Evolutionary conservation across 2,113 vertebrate species (phyloP).

Genomic region (Daboia siamensis): DNA sequence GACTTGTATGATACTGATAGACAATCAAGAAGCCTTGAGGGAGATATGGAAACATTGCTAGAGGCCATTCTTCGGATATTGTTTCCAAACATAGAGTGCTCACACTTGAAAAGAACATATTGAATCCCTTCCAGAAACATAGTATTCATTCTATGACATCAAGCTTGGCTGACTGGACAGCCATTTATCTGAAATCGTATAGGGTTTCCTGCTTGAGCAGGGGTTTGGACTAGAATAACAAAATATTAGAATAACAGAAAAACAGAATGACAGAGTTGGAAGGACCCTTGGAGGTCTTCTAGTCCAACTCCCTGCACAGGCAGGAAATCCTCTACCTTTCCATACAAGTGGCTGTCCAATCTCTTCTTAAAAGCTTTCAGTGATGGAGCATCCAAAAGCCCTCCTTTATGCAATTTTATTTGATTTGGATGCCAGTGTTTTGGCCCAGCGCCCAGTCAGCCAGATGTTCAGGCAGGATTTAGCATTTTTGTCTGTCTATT

Average conservation of each 20-base stretch:
- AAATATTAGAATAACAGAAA: no score
- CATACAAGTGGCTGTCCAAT: neutral
- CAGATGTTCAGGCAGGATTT: no score
- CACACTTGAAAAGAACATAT: neutral
- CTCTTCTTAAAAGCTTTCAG: neutral
- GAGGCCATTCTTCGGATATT: neutral
- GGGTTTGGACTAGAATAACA: no score
- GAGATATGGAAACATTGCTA: neutral
- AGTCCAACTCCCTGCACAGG: neutral
- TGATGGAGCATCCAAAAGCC: neutral
- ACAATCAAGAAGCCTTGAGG: neutral
- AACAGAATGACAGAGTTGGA: no score
- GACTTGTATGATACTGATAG: neutral
- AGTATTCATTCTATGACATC: neutral
- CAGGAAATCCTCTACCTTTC: neutral
- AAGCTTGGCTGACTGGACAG: neutral
- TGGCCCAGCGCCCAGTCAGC: no score
- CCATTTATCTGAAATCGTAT: neutral
- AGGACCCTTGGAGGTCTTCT: neutral
- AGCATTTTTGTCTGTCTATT: no score
- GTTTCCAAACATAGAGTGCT: neutral
- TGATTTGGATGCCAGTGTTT: neutral
- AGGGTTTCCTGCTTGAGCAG: neutral
- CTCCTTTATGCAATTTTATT: neutral
- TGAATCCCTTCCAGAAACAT: neutral